These are phyloP conservation scores for Amblyjoppa fuscipennis DNA, from an alignment of 2,888 invertebrate species.

Conservation along the genomic window DNA sequence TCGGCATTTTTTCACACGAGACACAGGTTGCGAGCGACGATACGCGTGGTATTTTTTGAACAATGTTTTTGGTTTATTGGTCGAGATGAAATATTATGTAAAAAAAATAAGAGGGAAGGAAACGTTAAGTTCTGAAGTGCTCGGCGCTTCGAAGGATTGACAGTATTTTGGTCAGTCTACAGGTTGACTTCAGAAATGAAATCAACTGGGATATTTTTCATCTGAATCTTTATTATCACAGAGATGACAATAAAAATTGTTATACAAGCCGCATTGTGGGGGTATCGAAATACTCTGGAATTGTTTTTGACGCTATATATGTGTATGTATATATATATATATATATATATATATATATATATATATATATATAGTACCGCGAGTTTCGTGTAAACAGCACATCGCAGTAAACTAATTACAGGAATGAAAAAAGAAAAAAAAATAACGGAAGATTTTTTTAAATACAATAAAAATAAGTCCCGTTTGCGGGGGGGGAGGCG, in stretches of 20 bases:
- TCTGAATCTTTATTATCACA: slow-evolving; percentile 71
- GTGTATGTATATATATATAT: no score
- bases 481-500: not conserved
- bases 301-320: slow-evolving; percentile 11
- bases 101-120: no score
- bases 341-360: no score
- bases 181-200: not conserved
- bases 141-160: not conserved
- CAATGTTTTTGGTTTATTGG: no score
- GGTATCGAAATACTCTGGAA: slow-evolving; percentile 24
- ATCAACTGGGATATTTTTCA: slow-evolving; percentile 3
- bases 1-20: no score
- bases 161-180: not conserved
- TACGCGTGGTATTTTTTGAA: no score
- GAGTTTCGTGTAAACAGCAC: not conserved
- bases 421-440: slow-evolving; percentile 29
- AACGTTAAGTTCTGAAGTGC: no score
- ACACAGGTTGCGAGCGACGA: no score
- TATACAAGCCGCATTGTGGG: slow-evolving; percentile 41
- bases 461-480: not conserved
- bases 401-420: not conserved
- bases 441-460: slow-evolving; percentile 19
- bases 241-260: slow-evolving; percentile 68
- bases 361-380: no score
- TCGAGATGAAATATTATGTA: no score